Conservation (phyloP, 2,888 invertebrate species). For the Melinaea marsaeus region DNA sequence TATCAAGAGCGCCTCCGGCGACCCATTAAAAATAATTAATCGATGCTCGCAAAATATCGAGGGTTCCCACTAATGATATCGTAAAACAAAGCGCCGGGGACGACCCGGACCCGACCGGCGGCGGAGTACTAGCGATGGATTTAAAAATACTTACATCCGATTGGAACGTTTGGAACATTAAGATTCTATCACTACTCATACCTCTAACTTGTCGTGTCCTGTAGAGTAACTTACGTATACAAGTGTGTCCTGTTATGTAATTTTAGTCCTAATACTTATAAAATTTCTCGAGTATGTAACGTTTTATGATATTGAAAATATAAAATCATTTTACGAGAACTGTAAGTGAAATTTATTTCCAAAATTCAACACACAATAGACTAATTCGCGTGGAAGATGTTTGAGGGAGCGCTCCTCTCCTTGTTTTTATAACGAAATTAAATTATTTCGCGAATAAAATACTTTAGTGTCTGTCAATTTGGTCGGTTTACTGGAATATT, state of each 20-base stretch:
- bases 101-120: slow-evolving; percentile 27
- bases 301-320: slow-evolving; percentile 35
- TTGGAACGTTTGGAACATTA: slow-evolving; percentile 12
- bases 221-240: too few relatives aligned
- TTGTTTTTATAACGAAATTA: slow-evolving; percentile 74
- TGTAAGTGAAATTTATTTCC: slow-evolving; percentile 61
- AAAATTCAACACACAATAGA: slow-evolving; percentile 67
- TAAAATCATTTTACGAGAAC: slow-evolving; percentile 51
- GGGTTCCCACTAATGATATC: slow-evolving; percentile 75
- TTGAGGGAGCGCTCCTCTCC: slow-evolving; percentile 46
- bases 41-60: slow-evolving; percentile 74
- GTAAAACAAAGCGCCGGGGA: slow-evolving; percentile 67
- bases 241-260: too few relatives aligned
- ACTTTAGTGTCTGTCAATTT: slow-evolving; percentile 78
- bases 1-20: slow-evolving; percentile 52
- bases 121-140: slow-evolving; percentile 27
- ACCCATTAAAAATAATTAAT: slow-evolving; percentile 77
- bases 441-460: slow-evolving; percentile 75
- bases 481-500: slow-evolving; percentile 58
- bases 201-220: too few relatives aligned
- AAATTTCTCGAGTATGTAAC: background rate
- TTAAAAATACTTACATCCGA: slow-evolving; percentile 18
- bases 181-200: too few relatives aligned
- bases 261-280: too few relatives aligned
- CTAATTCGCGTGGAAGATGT: slow-evolving; percentile 72